Conservation (phyloP, 2,888 invertebrate genomes). For the Euphydryas editha region DNA sequence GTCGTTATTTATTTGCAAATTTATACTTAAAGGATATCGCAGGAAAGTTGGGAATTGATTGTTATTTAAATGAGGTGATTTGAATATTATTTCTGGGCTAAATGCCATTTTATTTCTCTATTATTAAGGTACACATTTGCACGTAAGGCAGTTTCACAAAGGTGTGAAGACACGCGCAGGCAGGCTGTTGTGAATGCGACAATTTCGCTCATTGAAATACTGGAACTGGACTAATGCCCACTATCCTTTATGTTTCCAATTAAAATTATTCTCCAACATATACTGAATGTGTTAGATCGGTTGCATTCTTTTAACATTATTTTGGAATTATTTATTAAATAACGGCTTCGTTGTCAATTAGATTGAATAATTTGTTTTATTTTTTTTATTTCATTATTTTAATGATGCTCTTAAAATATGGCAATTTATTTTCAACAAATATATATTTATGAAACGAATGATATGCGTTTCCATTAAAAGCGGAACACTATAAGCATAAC, state of each 20-base stretch:
- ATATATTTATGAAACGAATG: no score
- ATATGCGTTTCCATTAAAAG: no score
- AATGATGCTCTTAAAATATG: no score
- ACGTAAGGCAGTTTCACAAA: slow-evolving; percentile 47
- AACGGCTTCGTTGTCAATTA: background rate
- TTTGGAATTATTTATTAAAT: background rate
- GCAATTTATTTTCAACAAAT: no score
- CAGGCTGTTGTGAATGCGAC: slow-evolving; percentile 65
- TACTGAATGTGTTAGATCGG: slow-evolving; percentile 44
- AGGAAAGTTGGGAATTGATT: slow-evolving; percentile 71
- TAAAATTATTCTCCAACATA: slow-evolving; percentile 65
- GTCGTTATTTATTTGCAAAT: slow-evolving; percentile 63
- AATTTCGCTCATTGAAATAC: slow-evolving; percentile 74
- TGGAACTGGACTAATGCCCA: slow-evolving; percentile 66
- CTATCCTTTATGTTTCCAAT: slow-evolving; percentile 72
- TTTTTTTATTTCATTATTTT: no score
- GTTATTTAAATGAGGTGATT: slow-evolving; percentile 53
- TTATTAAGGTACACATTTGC: slow-evolving; percentile 44
- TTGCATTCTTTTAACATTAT: slow-evolving; percentile 24
- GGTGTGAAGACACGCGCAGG: slow-evolving; percentile 70
- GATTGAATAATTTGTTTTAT: background rate
- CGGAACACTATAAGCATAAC: background rate
- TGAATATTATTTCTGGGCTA: slow-evolving; percentile 40
- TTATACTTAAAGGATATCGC: slow-evolving; percentile 69
- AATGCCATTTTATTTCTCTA: slow-evolving; percentile 41